Evolutionary conservation across 1,140 invertebrate genomes (phyloP), one percentile per base, ranked within the genome.

Genomic region (Maniola jurtina): DNA sequence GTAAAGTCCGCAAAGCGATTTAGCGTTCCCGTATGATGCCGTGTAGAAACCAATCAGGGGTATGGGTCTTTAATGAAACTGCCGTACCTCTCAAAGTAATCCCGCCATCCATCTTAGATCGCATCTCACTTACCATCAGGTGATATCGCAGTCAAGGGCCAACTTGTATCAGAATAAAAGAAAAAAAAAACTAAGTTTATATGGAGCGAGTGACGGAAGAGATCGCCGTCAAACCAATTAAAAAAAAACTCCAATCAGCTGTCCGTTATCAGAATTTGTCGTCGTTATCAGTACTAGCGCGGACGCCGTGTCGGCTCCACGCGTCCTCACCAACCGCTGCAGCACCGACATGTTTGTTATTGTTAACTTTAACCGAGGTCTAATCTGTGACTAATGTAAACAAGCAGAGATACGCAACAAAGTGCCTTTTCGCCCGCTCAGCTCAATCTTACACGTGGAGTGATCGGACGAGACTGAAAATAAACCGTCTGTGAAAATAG

Each of bases 241-340:
- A n/a, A 6, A 48, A 6, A 48, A n/a, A 11, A 48, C 10, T 5
- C 35, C 15, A 61, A 47, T 42, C 59, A 61, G 59, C 59, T 61
- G 59, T 61, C 50, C 14, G 11, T 61, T 61, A 61, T 61, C 59
- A 61, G 47, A 52, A 45, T 59, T 45, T 59, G 40, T 45, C 57
- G 10, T 40, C 16, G 15, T 16, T 59, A 34, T 34, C 25, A 56
- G 54, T 56, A 56, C 14, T n/a, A 0, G 0, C 5, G 14, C 16
- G 48, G 7, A n/a, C 14, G 6, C 10, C 48, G 48, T 0, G 40
- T 5, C 8, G 14, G 16, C 14, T 25, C 0, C 14, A 16, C 14
- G 14, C 16, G 16, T 52, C 14, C 15, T n/a, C 48, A 11, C 14
- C 2, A 2, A 25, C 48, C 8, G 5, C 48, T 3, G 15, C 16